phyloP scores from a whole-genome alignment of 2,888 invertebrate species.

The Cosmorhoe ocellata region DNA sequence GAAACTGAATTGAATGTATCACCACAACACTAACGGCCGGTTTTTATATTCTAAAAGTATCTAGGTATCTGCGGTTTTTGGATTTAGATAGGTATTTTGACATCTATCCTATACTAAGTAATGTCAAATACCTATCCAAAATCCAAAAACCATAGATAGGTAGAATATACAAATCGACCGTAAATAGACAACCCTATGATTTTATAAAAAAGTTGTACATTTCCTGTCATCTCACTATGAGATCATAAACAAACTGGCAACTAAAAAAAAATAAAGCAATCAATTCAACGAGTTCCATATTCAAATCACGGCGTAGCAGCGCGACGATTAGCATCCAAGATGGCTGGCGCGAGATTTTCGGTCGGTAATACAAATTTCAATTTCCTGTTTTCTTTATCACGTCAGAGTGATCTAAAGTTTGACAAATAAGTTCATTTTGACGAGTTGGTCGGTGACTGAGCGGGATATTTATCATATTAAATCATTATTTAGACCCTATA shows the following conservation, averaged over 20 bases:
- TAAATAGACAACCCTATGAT: too few species aligned
- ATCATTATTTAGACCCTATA: constrained; percentile 53
- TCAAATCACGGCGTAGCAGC: constrained; percentile 58
- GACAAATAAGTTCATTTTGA: constrained; percentile 81
- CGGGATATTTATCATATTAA: constrained; percentile 65
- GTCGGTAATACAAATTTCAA: constrained; percentile 79
- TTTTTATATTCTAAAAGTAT: too few species aligned
- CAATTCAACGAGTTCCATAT: constrained; percentile 71
- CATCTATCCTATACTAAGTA: too few species aligned
- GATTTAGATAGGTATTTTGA: too few species aligned
- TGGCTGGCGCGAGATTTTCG: constrained; percentile 71
- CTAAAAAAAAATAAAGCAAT: constrained; percentile 39
- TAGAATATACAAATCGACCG: too few species aligned
- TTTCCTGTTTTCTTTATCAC: constrained; percentile 77
- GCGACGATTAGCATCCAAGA: constrained; percentile 74
- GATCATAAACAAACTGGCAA: constrained; percentile 58
- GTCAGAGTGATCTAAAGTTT: constrained; percentile 70
- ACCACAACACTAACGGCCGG: too few species aligned
- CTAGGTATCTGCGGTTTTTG: too few species aligned
- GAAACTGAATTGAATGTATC: too few species aligned
- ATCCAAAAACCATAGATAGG: too few species aligned
- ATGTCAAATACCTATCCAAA: too few species aligned
- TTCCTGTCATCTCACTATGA: constrained; percentile 54
- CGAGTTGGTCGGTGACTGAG: constrained; percentile 67
- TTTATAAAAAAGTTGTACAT: constrained; percentile 32